A percentile compares a stretch with the other conserved stretches of the same genome.
These are phyloP conservation scores for Pammene fasciana DNA, from an alignment of 2,888 invertebrate species.

Conservation along the genomic window DNA sequence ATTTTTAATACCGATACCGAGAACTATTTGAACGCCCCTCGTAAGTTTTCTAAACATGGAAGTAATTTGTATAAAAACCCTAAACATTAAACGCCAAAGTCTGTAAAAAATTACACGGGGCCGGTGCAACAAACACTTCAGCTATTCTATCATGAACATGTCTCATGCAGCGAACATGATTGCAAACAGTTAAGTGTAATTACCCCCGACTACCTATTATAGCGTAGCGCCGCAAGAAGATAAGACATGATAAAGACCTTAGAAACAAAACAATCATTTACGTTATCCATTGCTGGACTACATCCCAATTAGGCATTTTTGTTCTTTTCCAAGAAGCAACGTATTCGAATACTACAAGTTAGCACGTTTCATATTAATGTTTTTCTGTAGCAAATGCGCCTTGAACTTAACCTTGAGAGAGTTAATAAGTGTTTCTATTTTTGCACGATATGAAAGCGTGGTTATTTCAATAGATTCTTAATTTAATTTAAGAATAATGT, in stretches of 20 bases:
- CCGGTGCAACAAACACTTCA: conserved; percentile 3
- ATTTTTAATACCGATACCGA: no score
- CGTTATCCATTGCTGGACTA: conserved; percentile 16
- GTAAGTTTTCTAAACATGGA: no score
- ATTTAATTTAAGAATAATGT: no score
- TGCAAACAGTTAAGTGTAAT: conserved; percentile 38
- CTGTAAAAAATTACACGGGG: neutral
- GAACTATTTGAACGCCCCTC: no score
- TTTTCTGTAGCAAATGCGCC: conserved; percentile 10
- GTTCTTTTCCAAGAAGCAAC: conserved; percentile 1
- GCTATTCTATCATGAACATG: conserved; percentile 28
- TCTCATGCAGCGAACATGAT: conserved; percentile 29
- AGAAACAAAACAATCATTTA: neutral
- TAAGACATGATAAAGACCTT: conserved; percentile 16
- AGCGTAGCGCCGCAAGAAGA: neutral
- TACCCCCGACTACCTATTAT: conserved; percentile 1
- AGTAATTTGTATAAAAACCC: neutral
- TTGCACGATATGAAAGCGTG: conserved; percentile 27
- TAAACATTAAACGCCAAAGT: neutral
- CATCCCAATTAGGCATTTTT: neutral
- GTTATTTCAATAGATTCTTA: neutral
- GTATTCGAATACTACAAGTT: conserved; percentile 4
- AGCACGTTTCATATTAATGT: conserved; percentile 1
- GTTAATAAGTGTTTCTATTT: conserved; percentile 22
- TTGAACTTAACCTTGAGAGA: conserved; percentile 37